A percentile compares a stretch with the other conserved stretches of the same genome.
These are phyloP conservation scores for Pangasius krempfi DNA, from an alignment of 2,797 vertebrate genomes.

Conservation along the genomic window DNA sequence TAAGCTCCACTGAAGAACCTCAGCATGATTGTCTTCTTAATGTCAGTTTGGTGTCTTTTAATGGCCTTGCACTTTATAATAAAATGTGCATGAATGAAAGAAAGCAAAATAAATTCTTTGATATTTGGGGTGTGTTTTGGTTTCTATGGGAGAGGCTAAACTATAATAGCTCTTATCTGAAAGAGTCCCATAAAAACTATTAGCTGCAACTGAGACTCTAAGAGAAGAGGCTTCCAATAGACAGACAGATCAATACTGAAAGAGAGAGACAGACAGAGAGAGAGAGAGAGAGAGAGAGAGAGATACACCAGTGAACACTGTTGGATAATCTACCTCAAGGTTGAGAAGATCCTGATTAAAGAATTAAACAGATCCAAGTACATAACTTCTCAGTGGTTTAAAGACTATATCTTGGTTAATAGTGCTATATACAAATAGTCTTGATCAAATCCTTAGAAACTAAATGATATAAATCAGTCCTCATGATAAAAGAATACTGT, in stretches of 20 bases:
- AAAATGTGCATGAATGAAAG: not conserved
- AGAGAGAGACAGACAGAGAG: conserved; percentile 12
- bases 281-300: conserved; percentile 22
- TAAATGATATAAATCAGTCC: not conserved
- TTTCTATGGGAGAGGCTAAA: conserved; percentile 53
- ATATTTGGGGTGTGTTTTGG: conserved; percentile 51
- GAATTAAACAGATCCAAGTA: not conserved
- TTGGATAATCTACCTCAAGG: conserved; percentile 32
- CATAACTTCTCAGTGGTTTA: conserved; percentile 6
- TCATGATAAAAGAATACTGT: not conserved
- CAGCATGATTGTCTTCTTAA: conserved; percentile 55
- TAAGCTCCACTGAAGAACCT: conserved; percentile 17
- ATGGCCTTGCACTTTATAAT: not conserved
- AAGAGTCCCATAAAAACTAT: conserved; percentile 74
- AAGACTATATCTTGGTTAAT: conserved; percentile 31
- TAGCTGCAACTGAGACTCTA: conserved; percentile 68
- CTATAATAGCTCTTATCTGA: conserved; percentile 66
- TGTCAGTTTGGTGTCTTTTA: conserved; percentile 34
- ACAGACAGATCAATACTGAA: conserved; percentile 55
- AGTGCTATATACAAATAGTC: not conserved
- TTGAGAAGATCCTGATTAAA: conserved; percentile 7
- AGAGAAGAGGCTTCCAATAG: conserved; percentile 56
- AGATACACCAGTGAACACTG: conserved; percentile 30
- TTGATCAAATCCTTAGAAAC: not conserved
- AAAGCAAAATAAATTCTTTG: conserved; percentile 1